Percentiles rank a stretch among this genome's conserved stretches.
Conservation (phyloP, 2,888 invertebrate genomes). For the Tuta absoluta region DNA sequence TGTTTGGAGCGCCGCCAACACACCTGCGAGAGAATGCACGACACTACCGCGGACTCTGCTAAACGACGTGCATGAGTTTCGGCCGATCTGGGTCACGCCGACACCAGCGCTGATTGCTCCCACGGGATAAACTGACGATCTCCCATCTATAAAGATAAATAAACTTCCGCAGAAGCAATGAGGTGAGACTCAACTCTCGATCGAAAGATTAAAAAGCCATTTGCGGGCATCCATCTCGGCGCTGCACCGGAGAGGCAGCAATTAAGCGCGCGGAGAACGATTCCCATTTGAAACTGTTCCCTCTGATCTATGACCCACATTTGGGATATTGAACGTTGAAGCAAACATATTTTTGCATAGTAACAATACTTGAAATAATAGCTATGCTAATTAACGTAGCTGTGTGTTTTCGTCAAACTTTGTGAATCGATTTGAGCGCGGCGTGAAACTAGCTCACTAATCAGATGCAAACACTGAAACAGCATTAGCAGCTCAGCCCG, state of each 20-base stretch:
- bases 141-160: conserved; percentile 12
- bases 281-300: conserved; percentile 9
- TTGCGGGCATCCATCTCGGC: conserved; percentile 22
- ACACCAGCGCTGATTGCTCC: neutral
- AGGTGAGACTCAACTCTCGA: conserved; percentile 14
- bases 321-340: neutral
- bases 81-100: neutral
- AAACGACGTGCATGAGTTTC: neutral
- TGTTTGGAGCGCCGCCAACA: conserved; percentile 19
- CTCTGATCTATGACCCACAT: conserved; percentile 11
- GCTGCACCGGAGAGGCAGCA: conserved; percentile 20
- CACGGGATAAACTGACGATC: neutral
- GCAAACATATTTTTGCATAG: too few species aligned
- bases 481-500: neutral
- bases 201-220: conserved; percentile 26
- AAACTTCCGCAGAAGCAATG: conserved; percentile 12
- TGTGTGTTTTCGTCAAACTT: too few species aligned
- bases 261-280: conserved; percentile 7
- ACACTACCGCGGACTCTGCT: neutral
- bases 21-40: conserved; percentile 16
- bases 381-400: too few species aligned
- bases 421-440: neutral
- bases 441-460: neutral
- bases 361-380: too few species aligned
- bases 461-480: neutral